Conservation (phyloP, 2,888 invertebrate species). For the Nomada flava region DNA sequence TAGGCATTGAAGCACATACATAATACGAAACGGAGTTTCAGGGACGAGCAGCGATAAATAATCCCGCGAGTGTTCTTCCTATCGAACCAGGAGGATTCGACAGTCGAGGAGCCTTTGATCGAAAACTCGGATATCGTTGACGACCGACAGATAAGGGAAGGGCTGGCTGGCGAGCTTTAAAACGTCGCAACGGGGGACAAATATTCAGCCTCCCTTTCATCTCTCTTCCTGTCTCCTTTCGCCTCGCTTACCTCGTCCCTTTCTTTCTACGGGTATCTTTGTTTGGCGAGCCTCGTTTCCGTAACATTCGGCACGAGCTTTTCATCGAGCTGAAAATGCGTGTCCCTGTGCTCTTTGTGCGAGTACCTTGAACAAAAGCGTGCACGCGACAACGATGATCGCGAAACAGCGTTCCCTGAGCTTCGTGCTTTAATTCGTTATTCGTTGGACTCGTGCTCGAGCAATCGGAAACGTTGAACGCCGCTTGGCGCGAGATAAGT, state of each 20-base stretch:
- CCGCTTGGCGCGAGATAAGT: too few relatives aligned
- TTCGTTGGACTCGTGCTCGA: not conserved
- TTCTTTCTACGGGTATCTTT: not conserved
- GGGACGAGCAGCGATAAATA: constrained; percentile 8
- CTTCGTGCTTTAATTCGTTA: constrained; percentile 12
- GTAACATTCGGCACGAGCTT: constrained; percentile 37
- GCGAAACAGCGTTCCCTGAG: not conserved
- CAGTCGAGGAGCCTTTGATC: constrained; percentile 6
- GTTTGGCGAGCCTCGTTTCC: not conserved
- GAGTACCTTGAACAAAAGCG: too few relatives aligned
- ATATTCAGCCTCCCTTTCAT: constrained; percentile 16
- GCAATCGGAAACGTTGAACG: too few relatives aligned
- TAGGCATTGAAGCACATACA: not conserved
- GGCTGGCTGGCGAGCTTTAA: constrained; percentile 16
- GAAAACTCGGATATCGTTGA: constrained; percentile 51
- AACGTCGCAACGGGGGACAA: constrained; percentile 1
- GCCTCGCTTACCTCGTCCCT: not conserved
- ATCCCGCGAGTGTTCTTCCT: not conserved
- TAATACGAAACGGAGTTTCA: not conserved
- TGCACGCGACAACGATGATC: not conserved
- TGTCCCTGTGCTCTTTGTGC: not conserved
- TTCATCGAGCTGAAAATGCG: constrained; percentile 5
- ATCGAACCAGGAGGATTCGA: not conserved
- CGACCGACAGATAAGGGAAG: constrained; percentile 35
- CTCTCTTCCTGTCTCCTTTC: constrained; percentile 1